Percentiles rank a stretch among this genome's conserved stretches.
Conservation (phyloP, 2,113 vertebrate species). For the Plotosus lineatus region DNA sequence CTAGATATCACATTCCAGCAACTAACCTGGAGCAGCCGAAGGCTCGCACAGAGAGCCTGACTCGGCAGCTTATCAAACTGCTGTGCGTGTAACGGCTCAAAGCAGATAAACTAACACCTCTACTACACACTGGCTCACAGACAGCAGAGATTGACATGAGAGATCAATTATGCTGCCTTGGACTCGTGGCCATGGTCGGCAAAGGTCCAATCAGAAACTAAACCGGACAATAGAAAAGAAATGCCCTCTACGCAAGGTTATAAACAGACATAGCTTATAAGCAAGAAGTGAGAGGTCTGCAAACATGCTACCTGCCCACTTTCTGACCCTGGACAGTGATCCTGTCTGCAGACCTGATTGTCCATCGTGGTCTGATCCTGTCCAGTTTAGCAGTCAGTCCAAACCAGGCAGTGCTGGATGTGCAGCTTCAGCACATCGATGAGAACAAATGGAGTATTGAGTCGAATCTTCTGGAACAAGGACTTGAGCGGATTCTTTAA, state of each 20-base stretch:
- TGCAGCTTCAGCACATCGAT: too few relatives aligned
- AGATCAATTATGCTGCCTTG: conserved; percentile 10
- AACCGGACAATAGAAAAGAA: not conserved
- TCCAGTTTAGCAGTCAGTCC: too few relatives aligned
- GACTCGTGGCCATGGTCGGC: not conserved
- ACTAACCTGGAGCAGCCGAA: not conserved
- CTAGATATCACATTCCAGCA: not conserved
- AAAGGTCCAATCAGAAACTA: not conserved
- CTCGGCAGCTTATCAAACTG: not conserved
- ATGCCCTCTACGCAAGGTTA: not conserved
- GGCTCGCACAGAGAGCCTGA: not conserved
- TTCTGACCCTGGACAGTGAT: too few relatives aligned
- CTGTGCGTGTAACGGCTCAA: not conserved
- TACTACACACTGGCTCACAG: not conserved
- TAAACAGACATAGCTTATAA: too few relatives aligned
- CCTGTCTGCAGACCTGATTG: too few relatives aligned
- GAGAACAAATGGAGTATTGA: too few relatives aligned
- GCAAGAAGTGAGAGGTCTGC: too few relatives aligned
- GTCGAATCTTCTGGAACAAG: too few relatives aligned
- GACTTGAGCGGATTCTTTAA: too few relatives aligned
- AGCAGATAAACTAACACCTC: not conserved
- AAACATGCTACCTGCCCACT: too few relatives aligned
- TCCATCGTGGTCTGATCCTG: too few relatives aligned
- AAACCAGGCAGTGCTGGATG: too few relatives aligned
- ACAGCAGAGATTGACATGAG: not conserved